phyloP scores from a whole-genome alignment of 2,113 vertebrate genomes.

The Acanthisitta chloris region DNA sequence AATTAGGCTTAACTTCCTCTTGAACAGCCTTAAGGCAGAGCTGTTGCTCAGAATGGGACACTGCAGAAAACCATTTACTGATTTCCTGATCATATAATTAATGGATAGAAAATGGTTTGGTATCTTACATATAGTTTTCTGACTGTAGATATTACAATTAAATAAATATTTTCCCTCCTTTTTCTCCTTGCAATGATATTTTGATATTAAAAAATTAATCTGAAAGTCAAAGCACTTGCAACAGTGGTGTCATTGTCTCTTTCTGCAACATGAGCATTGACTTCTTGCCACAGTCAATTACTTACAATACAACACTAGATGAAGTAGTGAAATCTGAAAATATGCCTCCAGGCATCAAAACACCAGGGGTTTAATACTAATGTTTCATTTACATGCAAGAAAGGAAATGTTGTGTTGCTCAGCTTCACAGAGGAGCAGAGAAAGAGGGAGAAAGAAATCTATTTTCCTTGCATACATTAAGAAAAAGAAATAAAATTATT shows the following conservation, averaged over 20 bases:
- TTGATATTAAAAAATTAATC: constrained; percentile 61
- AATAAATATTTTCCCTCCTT: neutral
- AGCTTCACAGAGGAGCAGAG: neutral
- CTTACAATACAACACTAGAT: constrained; percentile 59
- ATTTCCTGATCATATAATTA: neutral
- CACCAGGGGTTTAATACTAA: constrained; percentile 64
- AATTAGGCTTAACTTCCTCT: neutral
- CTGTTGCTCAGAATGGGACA: neutral
- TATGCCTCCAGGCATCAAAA: constrained; percentile 53
- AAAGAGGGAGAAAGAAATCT: neutral
- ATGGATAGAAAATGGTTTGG: neutral
- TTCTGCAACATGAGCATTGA: constrained; percentile 57
- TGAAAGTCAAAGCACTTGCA: constrained; percentile 48
- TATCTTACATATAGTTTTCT: neutral
- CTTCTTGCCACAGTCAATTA: constrained; percentile 70
- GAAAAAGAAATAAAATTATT: neutral
- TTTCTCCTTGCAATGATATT: neutral
- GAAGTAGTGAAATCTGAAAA: constrained; percentile 65
- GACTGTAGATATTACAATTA: neutral
- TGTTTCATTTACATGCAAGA: constrained; percentile 69
- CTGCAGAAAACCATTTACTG: neutral
- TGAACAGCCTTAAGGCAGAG: neutral
- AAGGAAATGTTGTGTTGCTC: constrained; percentile 29
- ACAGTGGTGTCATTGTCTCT: constrained; percentile 46
- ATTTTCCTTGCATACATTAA: neutral